Percentiles rank a stretch among this genome's conserved stretches.
Conservation (phyloP, 2,797 vertebrate species). For the Xerus rutilus region DNA sequence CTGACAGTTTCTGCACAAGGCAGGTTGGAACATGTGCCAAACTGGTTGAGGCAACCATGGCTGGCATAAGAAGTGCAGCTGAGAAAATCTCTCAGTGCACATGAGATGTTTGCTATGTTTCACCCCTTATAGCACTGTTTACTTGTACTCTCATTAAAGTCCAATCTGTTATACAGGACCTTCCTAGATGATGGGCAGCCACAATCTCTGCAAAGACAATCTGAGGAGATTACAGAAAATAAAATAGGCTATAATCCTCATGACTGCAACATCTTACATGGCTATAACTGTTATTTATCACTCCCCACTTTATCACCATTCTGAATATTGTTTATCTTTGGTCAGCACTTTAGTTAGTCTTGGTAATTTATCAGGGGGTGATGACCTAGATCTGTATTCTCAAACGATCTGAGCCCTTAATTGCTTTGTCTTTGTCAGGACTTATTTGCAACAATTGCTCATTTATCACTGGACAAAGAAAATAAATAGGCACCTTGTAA, state of each 20-base stretch:
- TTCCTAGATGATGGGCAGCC: neutral
- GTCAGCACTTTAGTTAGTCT: slow-evolving; percentile 3
- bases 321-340: neutral
- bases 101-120: neutral
- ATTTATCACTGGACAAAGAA: neutral
- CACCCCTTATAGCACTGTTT: neutral
- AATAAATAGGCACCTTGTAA: neutral
- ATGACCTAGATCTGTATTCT: slow-evolving; percentile 8
- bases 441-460: neutral
- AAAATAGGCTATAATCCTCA: neutral
- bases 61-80: neutral
- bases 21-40: neutral
- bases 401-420: slow-evolving; percentile 2
- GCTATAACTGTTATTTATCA: neutral
- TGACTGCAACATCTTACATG: neutral
- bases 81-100: neutral
- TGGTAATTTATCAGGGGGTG: neutral
- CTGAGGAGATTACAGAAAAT: neutral
- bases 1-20: neutral
- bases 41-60: neutral
- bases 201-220: neutral
- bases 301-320: neutral
- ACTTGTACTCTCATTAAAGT: neutral
- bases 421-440: neutral
- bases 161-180: neutral